A percentile compares a stretch with the other conserved stretches of the same genome.
Conservation (phyloP, 2,888 invertebrate species). For the Chymomyza fuscimana region DNA sequence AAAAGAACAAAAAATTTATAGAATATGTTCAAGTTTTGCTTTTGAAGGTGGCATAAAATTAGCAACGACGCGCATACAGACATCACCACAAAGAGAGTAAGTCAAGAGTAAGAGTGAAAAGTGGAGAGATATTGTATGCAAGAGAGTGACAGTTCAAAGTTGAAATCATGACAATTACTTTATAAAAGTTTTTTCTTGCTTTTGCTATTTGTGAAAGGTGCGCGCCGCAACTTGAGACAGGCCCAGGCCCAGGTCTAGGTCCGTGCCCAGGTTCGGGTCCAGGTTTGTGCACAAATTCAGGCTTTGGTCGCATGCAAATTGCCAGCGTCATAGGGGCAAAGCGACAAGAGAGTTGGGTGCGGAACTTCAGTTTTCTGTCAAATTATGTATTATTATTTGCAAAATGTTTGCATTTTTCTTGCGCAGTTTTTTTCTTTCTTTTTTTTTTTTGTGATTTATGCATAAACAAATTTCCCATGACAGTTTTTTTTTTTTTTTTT, state of each 20-base stretch:
- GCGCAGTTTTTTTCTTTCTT: slow-evolving; percentile 25
- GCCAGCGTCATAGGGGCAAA: not conserved
- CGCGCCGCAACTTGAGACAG: not conserved
- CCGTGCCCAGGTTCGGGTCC: not conserved
- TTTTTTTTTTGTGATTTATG: slow-evolving; percentile 22
- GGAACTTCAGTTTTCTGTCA: slow-evolving; percentile 13
- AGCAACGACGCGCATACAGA: slow-evolving; percentile 24
- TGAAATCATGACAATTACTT: slow-evolving; percentile 29
- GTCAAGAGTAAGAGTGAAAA: not conserved
- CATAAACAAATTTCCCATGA: not conserved
- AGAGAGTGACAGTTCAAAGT: slow-evolving; percentile 20
- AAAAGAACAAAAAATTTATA: slow-evolving; percentile 16
- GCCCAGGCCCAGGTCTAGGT: not conserved
- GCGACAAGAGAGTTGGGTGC: not conserved
- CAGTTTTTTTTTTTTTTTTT: not conserved
- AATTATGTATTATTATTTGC: slow-evolving; percentile 46
- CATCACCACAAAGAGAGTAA: not conserved
- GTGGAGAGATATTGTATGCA: not conserved
- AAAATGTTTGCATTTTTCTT: slow-evolving; percentile 35
- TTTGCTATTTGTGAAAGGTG: slow-evolving; percentile 9
- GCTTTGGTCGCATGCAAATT: not conserved
- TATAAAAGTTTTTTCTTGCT: slow-evolving; percentile 8
- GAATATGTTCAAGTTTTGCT: slow-evolving; percentile 51
- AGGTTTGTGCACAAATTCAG: not conserved
- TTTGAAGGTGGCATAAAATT: slow-evolving; percentile 54